Percentiles rank a stretch among this genome's conserved stretches.
These are phyloP conservation scores for Hemicentrotus pulcherrimus DNA, from an alignment of 35 echinoderm and acorn worm genomes.

Conservation along the genomic window DNA sequence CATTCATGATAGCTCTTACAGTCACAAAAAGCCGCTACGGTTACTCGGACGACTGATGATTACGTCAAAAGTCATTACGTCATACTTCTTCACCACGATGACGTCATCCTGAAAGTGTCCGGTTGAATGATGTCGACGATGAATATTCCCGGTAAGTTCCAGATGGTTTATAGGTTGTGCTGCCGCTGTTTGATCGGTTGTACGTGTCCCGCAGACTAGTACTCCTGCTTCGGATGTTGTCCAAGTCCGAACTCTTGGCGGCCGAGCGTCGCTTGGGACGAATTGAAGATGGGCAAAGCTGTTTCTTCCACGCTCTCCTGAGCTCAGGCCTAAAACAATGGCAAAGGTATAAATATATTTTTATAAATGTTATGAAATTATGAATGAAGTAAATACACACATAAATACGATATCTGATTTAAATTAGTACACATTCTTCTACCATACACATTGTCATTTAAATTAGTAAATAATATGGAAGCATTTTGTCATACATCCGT, in stretches of 20 bases:
- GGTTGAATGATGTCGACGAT: not conserved
- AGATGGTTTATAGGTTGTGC: not conserved
- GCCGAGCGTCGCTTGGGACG: constrained; percentile 17
- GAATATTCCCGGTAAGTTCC: not conserved
- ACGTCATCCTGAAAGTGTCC: constrained; percentile 17
- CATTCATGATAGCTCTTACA: not conserved
- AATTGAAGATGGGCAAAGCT: not conserved
- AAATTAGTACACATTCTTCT: too few relatives aligned
- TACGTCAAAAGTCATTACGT: not conserved
- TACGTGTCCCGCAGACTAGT: not conserved
- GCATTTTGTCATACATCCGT: too few relatives aligned
- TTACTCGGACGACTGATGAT: not conserved
- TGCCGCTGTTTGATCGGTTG: constrained; percentile 1
- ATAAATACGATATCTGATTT: not conserved
- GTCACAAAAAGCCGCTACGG: not conserved
- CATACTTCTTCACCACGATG: not conserved
- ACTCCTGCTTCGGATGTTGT: constrained; percentile 26
- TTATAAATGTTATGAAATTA: not conserved
- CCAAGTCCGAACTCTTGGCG: constrained; percentile 28
- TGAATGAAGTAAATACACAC: not conserved
- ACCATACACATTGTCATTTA: too few relatives aligned
- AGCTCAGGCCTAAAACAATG: constrained; percentile 17
- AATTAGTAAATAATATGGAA: too few relatives aligned
- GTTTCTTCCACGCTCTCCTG: constrained; percentile 17
- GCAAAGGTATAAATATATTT: not conserved